Percentiles rank a stretch among this genome's conserved stretches.
phyloP scores from a whole-genome alignment of 2,797 vertebrate species.

The Threskiornis aethiopicus region DNA sequence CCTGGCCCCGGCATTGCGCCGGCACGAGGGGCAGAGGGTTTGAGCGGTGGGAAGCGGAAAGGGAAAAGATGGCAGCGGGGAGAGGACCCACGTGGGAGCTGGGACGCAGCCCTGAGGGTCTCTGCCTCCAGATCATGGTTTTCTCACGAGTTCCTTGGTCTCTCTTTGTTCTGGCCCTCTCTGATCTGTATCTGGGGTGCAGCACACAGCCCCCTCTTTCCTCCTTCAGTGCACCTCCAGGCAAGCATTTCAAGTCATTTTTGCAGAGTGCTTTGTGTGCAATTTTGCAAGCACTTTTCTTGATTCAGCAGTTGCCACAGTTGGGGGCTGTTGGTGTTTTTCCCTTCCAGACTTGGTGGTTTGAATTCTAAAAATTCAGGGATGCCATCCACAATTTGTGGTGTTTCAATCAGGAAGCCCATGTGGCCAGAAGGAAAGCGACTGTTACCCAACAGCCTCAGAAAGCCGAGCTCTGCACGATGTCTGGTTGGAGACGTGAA shows the following conservation, averaged over 20 bases:
- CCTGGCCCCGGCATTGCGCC: fast-evolving
- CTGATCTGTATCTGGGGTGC: neutral
- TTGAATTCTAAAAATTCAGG: neutral
- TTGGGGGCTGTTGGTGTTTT: neutral
- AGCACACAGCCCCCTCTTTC: neutral
- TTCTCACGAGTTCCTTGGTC: neutral
- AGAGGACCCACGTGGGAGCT: neutral
- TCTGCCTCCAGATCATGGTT: neutral
- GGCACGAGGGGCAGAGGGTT: neutral
- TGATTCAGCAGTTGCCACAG: neutral
- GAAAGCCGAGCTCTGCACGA: neutral
- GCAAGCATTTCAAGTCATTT: neutral
- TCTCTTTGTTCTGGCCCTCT: neutral
- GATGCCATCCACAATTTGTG: neutral
- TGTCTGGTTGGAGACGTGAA: neutral
- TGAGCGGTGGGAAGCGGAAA: neutral
- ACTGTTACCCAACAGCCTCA: neutral
- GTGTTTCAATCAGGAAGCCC: neutral
- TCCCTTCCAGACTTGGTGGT: neutral
- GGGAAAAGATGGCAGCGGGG: neutral
- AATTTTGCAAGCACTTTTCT: neutral
- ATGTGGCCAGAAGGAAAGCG: neutral
- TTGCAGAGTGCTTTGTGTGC: neutral
- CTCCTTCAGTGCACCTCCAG: neutral
- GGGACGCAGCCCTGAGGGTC: neutral